Base-by-base conservation (phyloP, 2,113 vertebrate species). In the Orientallactaga bullata region DNA sequence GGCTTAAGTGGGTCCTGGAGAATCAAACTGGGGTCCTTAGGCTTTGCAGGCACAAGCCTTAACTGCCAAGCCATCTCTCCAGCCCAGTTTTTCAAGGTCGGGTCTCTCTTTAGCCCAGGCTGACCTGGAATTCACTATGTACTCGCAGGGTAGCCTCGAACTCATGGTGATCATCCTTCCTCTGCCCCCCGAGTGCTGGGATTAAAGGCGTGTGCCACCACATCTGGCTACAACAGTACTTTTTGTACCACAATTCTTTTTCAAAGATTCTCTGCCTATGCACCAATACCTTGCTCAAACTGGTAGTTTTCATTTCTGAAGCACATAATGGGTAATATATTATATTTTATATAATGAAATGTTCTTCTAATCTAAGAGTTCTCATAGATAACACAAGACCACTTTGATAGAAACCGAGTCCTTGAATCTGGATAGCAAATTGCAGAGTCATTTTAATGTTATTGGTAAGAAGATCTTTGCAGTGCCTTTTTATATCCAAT, bases 371-470 rank as follows among this genome's bases (percentile, higher is more conserved):
- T 77, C 20, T n/a, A 71, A 68, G 47, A 63, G 42, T 90, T 35
- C 32, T 66, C 86, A 4, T 21, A 35, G 86, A 65, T 87, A 90
- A 84, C 18, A 73, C 18, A 69, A 3, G 58, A 28, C 55, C 65
- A 83, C 51, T 30, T 7, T 17, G 60, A 94, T 39, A 76, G 61
- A 92, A 69, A 66, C 21, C 28, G 30, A 26, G 4, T 55, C 55
- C 63, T 93, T 72, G 84, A 88, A 74, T 47, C 65, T 23, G 71
- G 30, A 80, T n/a, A 88, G 30, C 30, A 74, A 90, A 95, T 85
- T n/a, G 51, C 30, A 81, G 87, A 21, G 47, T 81, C 58, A 42
- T 66, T 91, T 95, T 47, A 71, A 76, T 81, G 39, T 86, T 84
- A 76, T 37, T 35, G 42, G 88, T 71, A 32, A 89, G 74, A 80